phyloP scores from a whole-genome alignment of 2,113 vertebrate species.

The Platichthys stellatus region DNA sequence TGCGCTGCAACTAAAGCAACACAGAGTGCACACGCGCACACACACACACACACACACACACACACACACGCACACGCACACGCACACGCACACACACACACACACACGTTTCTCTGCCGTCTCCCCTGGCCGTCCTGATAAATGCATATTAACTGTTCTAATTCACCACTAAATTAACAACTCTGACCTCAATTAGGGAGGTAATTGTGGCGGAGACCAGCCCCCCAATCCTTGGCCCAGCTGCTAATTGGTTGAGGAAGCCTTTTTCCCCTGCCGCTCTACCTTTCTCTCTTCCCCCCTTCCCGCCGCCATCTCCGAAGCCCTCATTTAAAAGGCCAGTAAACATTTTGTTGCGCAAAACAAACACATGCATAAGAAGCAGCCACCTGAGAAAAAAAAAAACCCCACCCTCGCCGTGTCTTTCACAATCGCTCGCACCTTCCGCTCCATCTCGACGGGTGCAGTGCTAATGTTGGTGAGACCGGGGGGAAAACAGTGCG shows the following conservation, averaged over 20 bases:
- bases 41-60: background rate
- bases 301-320: conserved; percentile 6
- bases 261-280: conserved; percentile 31
- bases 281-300: background rate
- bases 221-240: conserved; percentile 51
- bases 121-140: conserved; percentile 83
- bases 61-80: no score
- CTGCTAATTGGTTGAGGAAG: conserved; percentile 81
- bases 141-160: conserved; percentile 86
- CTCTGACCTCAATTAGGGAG: conserved; percentile 85
- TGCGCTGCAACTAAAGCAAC: conserved; percentile 47
- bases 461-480: conserved; percentile 34
- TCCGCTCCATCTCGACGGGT: conserved; percentile 19
- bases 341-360: conserved; percentile 36
- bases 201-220: conserved; percentile 81
- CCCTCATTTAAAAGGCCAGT: conserved; percentile 29
- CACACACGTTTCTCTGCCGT: conserved; percentile 67
- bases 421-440: conserved; percentile 3
- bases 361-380: conserved; percentile 32
- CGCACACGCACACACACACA: no score
- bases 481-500: conserved; percentile 20
- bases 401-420: background rate
- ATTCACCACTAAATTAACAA: conserved; percentile 86
- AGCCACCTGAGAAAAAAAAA: conserved; percentile 25
- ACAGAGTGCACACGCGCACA: conserved; percentile 27